phyloP scores from a whole-genome alignment of 2,113 vertebrate genomes.

The Phalacrocorax brasilianus region DNA sequence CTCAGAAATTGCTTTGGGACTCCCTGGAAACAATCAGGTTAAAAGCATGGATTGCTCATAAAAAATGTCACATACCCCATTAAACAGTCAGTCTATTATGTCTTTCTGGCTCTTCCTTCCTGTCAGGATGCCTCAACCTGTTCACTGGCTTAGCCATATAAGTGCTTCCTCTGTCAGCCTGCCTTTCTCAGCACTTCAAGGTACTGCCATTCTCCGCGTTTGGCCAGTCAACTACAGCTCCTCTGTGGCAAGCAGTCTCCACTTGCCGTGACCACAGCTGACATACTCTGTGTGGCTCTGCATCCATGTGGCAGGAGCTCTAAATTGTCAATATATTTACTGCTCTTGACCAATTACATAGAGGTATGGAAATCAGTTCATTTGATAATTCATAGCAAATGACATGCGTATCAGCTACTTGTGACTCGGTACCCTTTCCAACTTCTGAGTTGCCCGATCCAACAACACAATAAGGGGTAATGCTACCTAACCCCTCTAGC shows the following conservation, averaged over 20 bases:
- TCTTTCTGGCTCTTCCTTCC: background rate
- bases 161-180: background rate
- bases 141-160: background rate
- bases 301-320: background rate
- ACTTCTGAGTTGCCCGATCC: background rate
- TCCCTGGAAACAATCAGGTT: background rate
- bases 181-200: background rate
- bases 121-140: background rate
- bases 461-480: background rate
- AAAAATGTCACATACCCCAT: background rate
- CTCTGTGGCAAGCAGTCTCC: background rate
- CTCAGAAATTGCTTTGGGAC: background rate
- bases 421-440: background rate
- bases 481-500: background rate
- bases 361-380: background rate
- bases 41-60: background rate
- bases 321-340: background rate
- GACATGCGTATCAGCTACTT: rapidly evolving
- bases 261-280: background rate
- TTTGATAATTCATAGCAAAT: background rate
- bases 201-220: background rate
- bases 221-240: background rate
- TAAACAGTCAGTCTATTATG: background rate
- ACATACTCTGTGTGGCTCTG: background rate
- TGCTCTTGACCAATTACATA: background rate